Conservation (phyloP, 2,113 vertebrate species). For the Catharus bicknelli region DNA sequence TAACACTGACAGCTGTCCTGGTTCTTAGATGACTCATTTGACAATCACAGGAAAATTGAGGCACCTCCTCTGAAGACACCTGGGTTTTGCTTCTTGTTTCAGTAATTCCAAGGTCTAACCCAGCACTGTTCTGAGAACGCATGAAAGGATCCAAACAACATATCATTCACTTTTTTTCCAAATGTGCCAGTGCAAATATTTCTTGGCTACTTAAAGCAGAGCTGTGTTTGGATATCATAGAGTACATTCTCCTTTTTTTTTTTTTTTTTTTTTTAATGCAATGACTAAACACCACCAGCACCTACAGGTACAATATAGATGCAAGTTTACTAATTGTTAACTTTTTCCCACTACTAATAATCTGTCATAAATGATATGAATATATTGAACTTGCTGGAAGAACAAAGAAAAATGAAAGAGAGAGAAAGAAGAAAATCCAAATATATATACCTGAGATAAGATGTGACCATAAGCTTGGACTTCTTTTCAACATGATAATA, state of each 20-base stretch:
- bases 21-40: background rate
- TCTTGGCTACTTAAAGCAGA: background rate
- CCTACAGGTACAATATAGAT: background rate
- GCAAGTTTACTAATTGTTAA: background rate
- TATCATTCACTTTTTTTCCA: background rate
- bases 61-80: background rate
- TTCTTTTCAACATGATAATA: background rate
- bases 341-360: background rate
- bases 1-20: background rate
- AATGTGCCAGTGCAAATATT: background rate
- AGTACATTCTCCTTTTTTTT: background rate
- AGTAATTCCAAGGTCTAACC: background rate
- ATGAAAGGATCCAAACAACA: background rate
- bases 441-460: background rate
- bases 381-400: background rate
- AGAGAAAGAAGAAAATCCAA: background rate
- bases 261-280: background rate
- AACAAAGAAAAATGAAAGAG: background rate
- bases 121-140: fast-evolving
- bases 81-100: background rate
- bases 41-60: background rate
- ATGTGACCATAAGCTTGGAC: background rate
- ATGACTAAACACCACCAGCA: fast-evolving
- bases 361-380: background rate
- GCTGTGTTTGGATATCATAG: background rate